Percentiles rank a stretch among this genome's conserved stretches.
phyloP scores from a whole-genome alignment of 2,888 invertebrate species.

The Epirrhoe tristata region DNA sequence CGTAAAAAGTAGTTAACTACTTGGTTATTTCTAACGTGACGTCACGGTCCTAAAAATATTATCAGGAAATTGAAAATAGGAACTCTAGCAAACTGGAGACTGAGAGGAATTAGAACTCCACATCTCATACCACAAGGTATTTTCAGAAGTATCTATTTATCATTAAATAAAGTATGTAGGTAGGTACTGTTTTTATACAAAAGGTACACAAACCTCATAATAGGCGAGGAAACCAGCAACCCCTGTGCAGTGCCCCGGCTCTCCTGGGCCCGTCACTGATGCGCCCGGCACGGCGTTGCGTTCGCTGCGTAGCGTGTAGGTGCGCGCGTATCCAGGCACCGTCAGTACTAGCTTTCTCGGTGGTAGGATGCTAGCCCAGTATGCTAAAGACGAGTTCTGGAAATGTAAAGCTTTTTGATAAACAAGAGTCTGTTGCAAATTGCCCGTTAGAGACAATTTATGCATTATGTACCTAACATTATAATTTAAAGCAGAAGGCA shows the following conservation, averaged over 20 bases:
- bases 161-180: too few relatives aligned
- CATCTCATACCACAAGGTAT: background rate
- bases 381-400: constrained; percentile 88
- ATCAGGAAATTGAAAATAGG: too few relatives aligned
- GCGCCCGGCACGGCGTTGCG: constrained; percentile 84
- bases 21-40: too few relatives aligned
- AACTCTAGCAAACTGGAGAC: too few relatives aligned
- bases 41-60: too few relatives aligned
- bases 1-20: background rate
- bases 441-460: background rate
- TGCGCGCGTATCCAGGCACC: constrained; percentile 91
- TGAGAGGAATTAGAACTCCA: too few relatives aligned
- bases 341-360: constrained; percentile 89
- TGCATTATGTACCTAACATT: too few relatives aligned
- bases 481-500: background rate
- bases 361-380: constrained; percentile 90
- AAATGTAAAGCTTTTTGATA: constrained; percentile 17
- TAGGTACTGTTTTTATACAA: background rate
- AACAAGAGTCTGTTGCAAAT: background rate
- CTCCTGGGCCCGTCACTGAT: constrained; percentile 87
- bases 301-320: constrained; percentile 87
- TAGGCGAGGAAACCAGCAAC: constrained; percentile 91
- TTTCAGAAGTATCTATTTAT: background rate
- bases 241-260: constrained; percentile 88
- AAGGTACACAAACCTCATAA: constrained; percentile 86